These are phyloP conservation scores for Coelopa pilipes DNA, from an alignment of 2,888 invertebrate species.

Conservation along the genomic window DNA sequence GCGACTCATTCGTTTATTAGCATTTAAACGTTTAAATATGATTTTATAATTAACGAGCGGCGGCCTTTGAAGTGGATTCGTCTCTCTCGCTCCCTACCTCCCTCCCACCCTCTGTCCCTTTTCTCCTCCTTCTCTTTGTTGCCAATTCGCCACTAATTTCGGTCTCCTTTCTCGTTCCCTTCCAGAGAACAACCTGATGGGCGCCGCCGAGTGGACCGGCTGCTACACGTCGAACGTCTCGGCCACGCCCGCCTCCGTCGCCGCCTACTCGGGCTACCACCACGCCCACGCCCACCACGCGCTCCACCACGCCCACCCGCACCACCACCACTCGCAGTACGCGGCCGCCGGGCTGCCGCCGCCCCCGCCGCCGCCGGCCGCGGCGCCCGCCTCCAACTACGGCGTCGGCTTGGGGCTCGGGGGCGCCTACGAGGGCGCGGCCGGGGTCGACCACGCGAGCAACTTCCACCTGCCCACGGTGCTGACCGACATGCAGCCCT, in stretches of 20 bases:
- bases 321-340: constrained; percentile 58
- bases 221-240: constrained; percentile 69
- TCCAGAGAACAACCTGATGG: constrained; percentile 72
- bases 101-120: background rate
- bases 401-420: constrained; percentile 67
- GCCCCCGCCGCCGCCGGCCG: constrained; percentile 66
- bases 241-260: constrained; percentile 45
- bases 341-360: constrained; percentile 64
- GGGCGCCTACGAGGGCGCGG: constrained; percentile 60
- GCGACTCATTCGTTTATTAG: too few relatives aligned
- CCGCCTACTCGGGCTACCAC: constrained; percentile 43
- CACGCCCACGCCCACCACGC: constrained; percentile 49
- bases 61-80: background rate
- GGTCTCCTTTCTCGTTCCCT: constrained; percentile 27
- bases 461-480: constrained; percentile 72
- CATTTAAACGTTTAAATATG: too few relatives aligned
- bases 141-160: background rate
- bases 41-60: too few relatives aligned
- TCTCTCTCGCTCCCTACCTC: too few relatives aligned
- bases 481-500: constrained; percentile 71
- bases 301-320: constrained; percentile 50
- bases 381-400: constrained; percentile 51
- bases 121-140: constrained; percentile 7
- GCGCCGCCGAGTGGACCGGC: constrained; percentile 74
- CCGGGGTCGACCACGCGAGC: constrained; percentile 65